phyloP scores from a whole-genome alignment of 2,113 vertebrate species.

The Vanacampus margaritifer region DNA sequence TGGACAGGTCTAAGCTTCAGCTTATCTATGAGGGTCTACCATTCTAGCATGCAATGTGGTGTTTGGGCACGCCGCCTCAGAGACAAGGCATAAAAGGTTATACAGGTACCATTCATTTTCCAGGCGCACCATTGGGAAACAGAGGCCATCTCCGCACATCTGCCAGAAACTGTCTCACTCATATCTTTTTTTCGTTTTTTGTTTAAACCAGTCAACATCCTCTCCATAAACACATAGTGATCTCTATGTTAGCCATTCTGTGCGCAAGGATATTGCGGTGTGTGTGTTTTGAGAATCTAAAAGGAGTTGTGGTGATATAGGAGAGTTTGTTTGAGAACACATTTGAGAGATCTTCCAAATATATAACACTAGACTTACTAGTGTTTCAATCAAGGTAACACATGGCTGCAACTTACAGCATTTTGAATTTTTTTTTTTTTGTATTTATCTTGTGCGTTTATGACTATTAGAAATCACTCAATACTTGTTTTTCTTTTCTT shows the following conservation, averaged over 20 bases:
- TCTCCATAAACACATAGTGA: conserved; percentile 63
- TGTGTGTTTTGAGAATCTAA: conserved; percentile 28
- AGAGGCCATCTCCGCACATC: conserved; percentile 57
- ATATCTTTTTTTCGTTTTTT: conserved; percentile 39
- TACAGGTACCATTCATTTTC: conserved; percentile 48
- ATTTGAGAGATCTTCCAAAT: conserved; percentile 41
- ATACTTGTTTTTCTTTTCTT: conserved; percentile 18
- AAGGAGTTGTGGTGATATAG: conserved; percentile 40
- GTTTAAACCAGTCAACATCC: conserved; percentile 64
- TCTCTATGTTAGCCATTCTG: conserved; percentile 38
- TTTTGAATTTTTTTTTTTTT: conserved; percentile 18
- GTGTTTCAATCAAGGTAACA: conserved; percentile 19
- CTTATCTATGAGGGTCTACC: conserved; percentile 70
- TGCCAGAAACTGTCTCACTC: conserved; percentile 54
- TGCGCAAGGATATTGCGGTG: conserved; percentile 39
- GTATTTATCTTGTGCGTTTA: conserved; percentile 54
- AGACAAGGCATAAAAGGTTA: conserved; percentile 69
- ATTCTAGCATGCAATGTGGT: conserved; percentile 98
- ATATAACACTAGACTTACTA: conserved; percentile 18
- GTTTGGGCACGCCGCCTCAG: conserved; percentile 80
- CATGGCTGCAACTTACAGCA: conserved; percentile 26
- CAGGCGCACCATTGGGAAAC: conserved; percentile 61
- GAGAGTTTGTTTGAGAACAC: conserved; percentile 35
- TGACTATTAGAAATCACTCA: conserved; percentile 41
- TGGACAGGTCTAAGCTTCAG: conserved; percentile 64